Percentiles rank a stretch among this genome's conserved stretches.
These are phyloP conservation scores for Rattus rattus DNA, from an alignment of 2,113 vertebrate genomes.

Conservation along the genomic window DNA sequence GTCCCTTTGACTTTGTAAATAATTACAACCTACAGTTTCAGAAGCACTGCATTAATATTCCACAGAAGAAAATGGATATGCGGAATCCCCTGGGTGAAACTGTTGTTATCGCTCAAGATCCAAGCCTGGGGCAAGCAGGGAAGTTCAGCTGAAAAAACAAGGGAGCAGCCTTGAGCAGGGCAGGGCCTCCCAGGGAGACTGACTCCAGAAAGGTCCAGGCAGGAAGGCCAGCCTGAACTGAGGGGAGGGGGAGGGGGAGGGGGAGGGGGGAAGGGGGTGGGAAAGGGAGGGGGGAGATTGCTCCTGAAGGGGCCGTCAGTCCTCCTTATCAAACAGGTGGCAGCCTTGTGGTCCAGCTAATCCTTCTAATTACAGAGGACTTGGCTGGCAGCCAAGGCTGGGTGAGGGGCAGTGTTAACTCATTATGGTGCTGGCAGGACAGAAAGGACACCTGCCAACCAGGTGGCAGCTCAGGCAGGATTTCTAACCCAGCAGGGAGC, in stretches of 20 bases:
- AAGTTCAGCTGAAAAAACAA: not conserved
- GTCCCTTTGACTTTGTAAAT: slow-evolving; percentile 53
- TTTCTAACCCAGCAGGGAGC: not conserved
- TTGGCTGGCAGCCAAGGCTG: slow-evolving; percentile 47
- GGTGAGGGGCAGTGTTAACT: slow-evolving; percentile 9
- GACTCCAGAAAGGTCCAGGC: not conserved
- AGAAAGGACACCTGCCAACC: slow-evolving; percentile 41
- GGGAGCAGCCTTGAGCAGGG: not conserved
- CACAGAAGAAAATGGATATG: slow-evolving; percentile 28
- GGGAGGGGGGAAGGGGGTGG: not conserved
- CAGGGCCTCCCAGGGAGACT: not conserved
- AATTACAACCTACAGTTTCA: slow-evolving; percentile 6
- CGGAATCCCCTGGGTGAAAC: slow-evolving; percentile 12
- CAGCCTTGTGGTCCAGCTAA: slow-evolving; percentile 14
- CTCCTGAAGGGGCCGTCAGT: not conserved
- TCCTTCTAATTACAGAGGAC: slow-evolving; percentile 60
- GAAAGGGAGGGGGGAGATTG: not conserved
- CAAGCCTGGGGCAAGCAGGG: not conserved
- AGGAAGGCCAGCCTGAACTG: not conserved
- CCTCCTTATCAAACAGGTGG: slow-evolving; percentile 65
- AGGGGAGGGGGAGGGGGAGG: not conserved
- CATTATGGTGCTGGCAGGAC: slow-evolving; percentile 2
- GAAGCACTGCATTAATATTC: slow-evolving; percentile 10
- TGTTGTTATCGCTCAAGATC: not conserved
- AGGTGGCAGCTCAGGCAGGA: slow-evolving; percentile 41